Evolutionary conservation across 2,113 vertebrate species (phyloP).

Genomic region (Scomber scombrus): DNA sequence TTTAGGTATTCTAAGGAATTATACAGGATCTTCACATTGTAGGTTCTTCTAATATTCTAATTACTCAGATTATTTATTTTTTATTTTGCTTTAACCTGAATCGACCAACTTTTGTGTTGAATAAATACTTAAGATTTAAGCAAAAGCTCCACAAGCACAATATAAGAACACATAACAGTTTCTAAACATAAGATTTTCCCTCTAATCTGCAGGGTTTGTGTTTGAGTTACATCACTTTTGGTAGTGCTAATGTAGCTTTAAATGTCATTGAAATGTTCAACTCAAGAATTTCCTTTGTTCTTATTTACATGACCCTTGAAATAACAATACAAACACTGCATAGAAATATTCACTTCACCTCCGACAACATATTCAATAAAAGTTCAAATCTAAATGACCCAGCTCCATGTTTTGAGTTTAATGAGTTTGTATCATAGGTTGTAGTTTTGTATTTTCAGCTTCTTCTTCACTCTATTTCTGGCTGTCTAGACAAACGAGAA

Average conservation of each 20-base stretch:
- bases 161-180: not conserved
- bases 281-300: not conserved
- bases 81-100: not conserved
- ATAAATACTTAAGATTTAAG: too few species aligned
- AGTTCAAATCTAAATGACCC: conserved; percentile 2
- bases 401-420: not conserved
- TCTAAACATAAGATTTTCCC: not conserved
- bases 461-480: not conserved
- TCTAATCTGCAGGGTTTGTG: not conserved
- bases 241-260: not conserved
- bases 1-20: not conserved
- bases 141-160: not conserved
- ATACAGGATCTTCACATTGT: not conserved
- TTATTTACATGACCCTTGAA: not conserved
- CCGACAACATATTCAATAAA: not conserved
- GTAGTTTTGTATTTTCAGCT: not conserved
- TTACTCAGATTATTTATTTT: not conserved
- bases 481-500: not conserved
- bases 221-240: not conserved
- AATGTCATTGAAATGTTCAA: conserved; percentile 6
- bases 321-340: not conserved
- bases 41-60: not conserved
- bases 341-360: too few species aligned
- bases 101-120: not conserved
- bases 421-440: not conserved